phyloP scores from a whole-genome alignment of 2,113 vertebrate species.

The Podilymbus podiceps region DNA sequence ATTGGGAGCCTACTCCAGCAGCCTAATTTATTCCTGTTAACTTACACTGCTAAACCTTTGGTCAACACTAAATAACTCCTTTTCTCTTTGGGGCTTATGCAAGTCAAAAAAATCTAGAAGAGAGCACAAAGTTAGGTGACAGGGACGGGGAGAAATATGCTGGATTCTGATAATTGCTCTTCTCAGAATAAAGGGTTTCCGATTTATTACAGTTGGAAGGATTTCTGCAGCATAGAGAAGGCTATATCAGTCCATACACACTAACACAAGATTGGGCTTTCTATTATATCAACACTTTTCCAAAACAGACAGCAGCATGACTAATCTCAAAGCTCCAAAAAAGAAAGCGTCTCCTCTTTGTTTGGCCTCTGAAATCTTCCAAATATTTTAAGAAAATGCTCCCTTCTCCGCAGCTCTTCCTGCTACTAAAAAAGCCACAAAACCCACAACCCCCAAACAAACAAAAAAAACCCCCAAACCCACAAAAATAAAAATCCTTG shows the following conservation, averaged over 20 bases:
- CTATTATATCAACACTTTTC: slow-evolving; percentile 41
- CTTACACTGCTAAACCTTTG: neutral
- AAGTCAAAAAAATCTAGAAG: slow-evolving; percentile 1
- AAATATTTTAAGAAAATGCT: neutral
- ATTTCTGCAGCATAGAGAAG: slow-evolving; percentile 24
- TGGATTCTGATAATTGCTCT: slow-evolving; percentile 54
- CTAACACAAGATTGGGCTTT: slow-evolving; percentile 49
- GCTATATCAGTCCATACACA: slow-evolving; percentile 23
- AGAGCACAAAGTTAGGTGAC: neutral
- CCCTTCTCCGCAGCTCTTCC: neutral
- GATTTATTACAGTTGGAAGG: slow-evolving; percentile 49
- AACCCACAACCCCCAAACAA: neutral
- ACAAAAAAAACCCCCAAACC: neutral
- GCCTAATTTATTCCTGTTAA: neutral
- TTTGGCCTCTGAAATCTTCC: slow-evolving; percentile 37
- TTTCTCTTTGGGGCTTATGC: slow-evolving; percentile 1
- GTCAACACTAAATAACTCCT: neutral
- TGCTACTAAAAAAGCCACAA: neutral
- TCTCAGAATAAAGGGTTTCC: slow-evolving; percentile 35
- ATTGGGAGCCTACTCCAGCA: neutral
- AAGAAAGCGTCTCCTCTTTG: neutral
- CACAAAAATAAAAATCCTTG: neutral
- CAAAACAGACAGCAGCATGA: slow-evolving; percentile 55
- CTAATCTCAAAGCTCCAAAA: slow-evolving; percentile 55
- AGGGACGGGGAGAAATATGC: slow-evolving; percentile 4